These are phyloP conservation scores for Rhinolophus ferrumequinum DNA, from an alignment of 2,113 vertebrate species.

Conservation along the genomic window DNA sequence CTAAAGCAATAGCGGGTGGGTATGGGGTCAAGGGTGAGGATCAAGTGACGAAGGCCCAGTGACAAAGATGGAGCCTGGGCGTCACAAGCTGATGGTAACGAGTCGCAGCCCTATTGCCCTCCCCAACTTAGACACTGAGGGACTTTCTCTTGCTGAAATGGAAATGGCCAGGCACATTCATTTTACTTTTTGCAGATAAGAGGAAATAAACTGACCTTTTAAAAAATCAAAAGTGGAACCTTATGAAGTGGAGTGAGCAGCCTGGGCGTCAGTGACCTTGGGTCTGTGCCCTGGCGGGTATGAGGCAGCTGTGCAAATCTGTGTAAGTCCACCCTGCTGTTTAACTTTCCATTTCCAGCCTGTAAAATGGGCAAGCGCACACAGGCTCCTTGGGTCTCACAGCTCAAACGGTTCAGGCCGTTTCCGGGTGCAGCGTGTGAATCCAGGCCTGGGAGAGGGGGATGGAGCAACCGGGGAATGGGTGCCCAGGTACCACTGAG, in stretches of 20 bases:
- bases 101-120: background rate
- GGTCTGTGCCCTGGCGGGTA: rapidly evolving
- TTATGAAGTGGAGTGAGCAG: rapidly evolving
- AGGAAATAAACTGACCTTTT: background rate
- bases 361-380: rapidly evolving
- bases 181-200: rapidly evolving
- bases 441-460: background rate
- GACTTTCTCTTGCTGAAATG: background rate
- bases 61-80: rapidly evolving
- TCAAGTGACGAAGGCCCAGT: no score
- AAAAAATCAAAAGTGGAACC: background rate
- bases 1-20: background rate
- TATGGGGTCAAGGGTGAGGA: background rate
- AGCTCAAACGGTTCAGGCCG: rapidly evolving
- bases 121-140: background rate
- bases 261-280: rapidly evolving
- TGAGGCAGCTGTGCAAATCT: rapidly evolving
- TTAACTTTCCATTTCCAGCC: background rate
- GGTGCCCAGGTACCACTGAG: background rate
- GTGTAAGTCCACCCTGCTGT: rapidly evolving
- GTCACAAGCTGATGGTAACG: rapidly evolving
- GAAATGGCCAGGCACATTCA: no score
- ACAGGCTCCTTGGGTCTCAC: rapidly evolving
- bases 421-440: background rate
- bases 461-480: background rate